Conservation (phyloP, 2,797 vertebrate genomes). For the Silurus aristotelis region DNA sequence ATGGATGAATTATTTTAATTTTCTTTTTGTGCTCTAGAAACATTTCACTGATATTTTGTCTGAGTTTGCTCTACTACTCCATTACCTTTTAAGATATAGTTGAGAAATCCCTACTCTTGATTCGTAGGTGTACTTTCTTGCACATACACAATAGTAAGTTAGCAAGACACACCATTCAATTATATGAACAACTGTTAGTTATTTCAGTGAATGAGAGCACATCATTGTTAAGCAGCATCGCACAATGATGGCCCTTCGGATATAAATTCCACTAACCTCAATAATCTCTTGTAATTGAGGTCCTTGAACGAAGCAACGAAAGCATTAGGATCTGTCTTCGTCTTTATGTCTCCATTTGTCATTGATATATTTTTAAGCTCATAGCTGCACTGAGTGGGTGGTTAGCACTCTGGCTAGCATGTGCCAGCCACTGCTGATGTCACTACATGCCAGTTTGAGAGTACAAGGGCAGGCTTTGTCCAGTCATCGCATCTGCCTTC, state of each 20-base stretch:
- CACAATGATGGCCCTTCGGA: constrained; percentile 40
- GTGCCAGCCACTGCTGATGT: constrained; percentile 68
- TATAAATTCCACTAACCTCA: constrained; percentile 36
- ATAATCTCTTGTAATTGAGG: constrained; percentile 13
- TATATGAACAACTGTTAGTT: constrained; percentile 62
- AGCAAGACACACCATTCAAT: constrained; percentile 67
- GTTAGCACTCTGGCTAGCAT: constrained; percentile 51
- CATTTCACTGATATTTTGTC: constrained; percentile 44
- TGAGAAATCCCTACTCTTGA: constrained; percentile 44
- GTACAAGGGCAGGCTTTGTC: constrained; percentile 68
- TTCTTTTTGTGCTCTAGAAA: constrained; percentile 24
- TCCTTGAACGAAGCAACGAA: constrained; percentile 11
- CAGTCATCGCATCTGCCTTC: constrained; percentile 49
- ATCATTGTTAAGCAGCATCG: constrained; percentile 66
- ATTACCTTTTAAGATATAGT: constrained; percentile 61
- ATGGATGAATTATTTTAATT: constrained; percentile 23
- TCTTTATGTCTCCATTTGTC: constrained; percentile 25
- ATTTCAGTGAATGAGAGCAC: constrained; percentile 61
- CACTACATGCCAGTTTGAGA: constrained; percentile 56
- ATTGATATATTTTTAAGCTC: constrained; percentile 20
- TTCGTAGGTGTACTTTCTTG: constrained; percentile 59
- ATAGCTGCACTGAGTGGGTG: constrained; percentile 38
- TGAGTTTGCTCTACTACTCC: constrained; percentile 44
- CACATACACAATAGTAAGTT: constrained; percentile 67
- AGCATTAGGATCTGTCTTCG: background rate